These are phyloP conservation scores for Mimachlamys varia DNA, from an alignment of 2,888 invertebrate genomes.

Conservation along the genomic window DNA sequence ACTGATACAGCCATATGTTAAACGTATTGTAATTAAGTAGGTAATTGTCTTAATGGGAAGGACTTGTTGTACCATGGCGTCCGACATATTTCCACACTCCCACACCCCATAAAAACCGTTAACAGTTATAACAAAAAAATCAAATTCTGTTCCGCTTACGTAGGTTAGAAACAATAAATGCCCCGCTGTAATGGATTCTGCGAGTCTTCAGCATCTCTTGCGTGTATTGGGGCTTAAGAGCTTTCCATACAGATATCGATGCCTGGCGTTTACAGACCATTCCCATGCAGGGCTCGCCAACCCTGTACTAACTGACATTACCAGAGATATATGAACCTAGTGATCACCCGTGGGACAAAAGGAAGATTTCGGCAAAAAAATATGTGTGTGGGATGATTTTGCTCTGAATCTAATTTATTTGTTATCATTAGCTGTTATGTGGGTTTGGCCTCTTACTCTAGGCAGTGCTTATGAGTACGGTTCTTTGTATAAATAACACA, in stretches of 20 bases:
- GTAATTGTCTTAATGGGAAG: neutral
- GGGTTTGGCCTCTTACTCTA: neutral
- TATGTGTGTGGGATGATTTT: neutral
- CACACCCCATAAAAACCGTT: neutral
- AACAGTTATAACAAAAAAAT: neutral
- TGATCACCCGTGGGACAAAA: neutral
- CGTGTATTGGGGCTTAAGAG: neutral
- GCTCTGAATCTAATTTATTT: slow-evolving; percentile 26
- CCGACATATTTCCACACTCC: neutral
- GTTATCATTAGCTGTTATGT: slow-evolving; percentile 5
- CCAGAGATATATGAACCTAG: neutral
- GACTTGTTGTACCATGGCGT: neutral
- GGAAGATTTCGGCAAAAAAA: neutral
- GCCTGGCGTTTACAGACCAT: neutral
- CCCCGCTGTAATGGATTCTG: neutral
- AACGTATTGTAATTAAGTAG: neutral
- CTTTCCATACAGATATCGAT: neutral
- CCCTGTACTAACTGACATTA: neutral
- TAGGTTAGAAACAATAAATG: slow-evolving; percentile 15
- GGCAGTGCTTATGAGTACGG: neutral
- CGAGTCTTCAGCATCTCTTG: neutral
- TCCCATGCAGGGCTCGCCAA: neutral
- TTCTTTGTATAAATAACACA: neutral
- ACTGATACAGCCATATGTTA: neutral
- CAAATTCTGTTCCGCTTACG: neutral